A percentile compares a stretch with the other conserved stretches of the same genome.
These are phyloP conservation scores for Microctenopoma lineatum DNA, from an alignment of 2,797 vertebrate genomes.

Conservation along the genomic window DNA sequence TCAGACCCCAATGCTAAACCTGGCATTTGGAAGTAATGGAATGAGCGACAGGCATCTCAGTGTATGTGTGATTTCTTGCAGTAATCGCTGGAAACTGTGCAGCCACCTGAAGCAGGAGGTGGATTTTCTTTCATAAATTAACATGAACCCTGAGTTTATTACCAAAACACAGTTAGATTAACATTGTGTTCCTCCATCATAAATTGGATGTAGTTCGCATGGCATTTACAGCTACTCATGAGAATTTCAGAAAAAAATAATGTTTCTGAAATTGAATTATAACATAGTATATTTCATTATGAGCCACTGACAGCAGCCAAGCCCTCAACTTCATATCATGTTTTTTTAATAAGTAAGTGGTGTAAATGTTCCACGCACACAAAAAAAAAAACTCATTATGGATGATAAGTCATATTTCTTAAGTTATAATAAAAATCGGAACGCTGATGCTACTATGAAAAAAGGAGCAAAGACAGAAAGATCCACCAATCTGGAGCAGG, in stretches of 20 bases:
- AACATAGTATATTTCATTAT: not conserved
- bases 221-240: conserved; percentile 33
- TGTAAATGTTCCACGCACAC: too few relatives aligned
- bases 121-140: not conserved
- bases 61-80: not conserved
- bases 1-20: conserved; percentile 26
- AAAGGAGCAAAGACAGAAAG: too few relatives aligned
- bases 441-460: too few relatives aligned
- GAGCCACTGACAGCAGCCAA: not conserved
- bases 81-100: conserved; percentile 27
- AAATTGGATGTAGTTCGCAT: conserved; percentile 22
- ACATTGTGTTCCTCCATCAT: conserved; percentile 25
- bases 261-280: conserved; percentile 9
- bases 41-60: conserved; percentile 18
- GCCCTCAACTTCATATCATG: too few relatives aligned
- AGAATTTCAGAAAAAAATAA: conserved; percentile 12
- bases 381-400: too few relatives aligned
- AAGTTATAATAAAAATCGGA: too few relatives aligned
- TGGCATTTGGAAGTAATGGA: conserved; percentile 40
- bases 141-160: conserved; percentile 14
- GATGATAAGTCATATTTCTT: too few relatives aligned
- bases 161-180: conserved; percentile 31
- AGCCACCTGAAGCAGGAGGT: conserved; percentile 10
- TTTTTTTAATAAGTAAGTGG: not conserved
- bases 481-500: too few relatives aligned